Base-by-base conservation (phyloP, 2,888 invertebrate species). In the Atherix ibis region DNA sequence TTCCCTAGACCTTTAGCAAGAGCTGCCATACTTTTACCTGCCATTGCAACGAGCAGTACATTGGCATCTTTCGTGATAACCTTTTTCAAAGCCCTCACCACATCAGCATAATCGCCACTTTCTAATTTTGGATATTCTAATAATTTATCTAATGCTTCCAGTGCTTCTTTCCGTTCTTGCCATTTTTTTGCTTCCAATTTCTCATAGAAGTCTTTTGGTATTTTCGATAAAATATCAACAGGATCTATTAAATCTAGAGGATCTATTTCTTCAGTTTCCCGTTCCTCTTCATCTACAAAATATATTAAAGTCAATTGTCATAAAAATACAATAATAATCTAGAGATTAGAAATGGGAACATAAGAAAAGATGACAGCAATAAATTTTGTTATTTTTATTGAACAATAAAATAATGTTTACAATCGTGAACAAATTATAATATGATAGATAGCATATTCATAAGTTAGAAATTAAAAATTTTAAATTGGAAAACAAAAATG, bases 191-290 rank as follows among this genome's bases (percentile, higher is more conserved):
- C 85, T 49, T 97, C 91, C 4, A 87, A 56, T 56, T 92, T 87
- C 4, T 94, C 92, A 53, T 80, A 91, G 58, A 95, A 97, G 58
- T 95, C 91, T 62, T 89, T 88, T 0, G 95, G 92, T 22, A 98
- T 62, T 54, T 89, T 85, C 1, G 87, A 79, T 1, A 97, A 58
- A 44, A 98, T 85, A 52, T 98, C 92, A 30, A 92, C 89, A 0
- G 95, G 84, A 46, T 87, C 84, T 18, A 94, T 59, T 1, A 94
- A 63, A 36, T 97, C 97, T 58, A 79, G 88, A 0, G 91, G 83
- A 63, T 97, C 95, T 33, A 91, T 65, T 38, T 80, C 80, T 9
- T 63, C 71, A 31, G 51, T 50, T 17, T 50, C 52, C 9, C 29
- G 19, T 18, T 27, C 76, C 8, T 67, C 68, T 37, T 73, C 75